Percentiles rank a stretch among this genome's conserved stretches.
These are phyloP conservation scores for Drosophila quadrilineata DNA, from an alignment of 1,140 invertebrate genomes.

Conservation along the genomic window DNA sequence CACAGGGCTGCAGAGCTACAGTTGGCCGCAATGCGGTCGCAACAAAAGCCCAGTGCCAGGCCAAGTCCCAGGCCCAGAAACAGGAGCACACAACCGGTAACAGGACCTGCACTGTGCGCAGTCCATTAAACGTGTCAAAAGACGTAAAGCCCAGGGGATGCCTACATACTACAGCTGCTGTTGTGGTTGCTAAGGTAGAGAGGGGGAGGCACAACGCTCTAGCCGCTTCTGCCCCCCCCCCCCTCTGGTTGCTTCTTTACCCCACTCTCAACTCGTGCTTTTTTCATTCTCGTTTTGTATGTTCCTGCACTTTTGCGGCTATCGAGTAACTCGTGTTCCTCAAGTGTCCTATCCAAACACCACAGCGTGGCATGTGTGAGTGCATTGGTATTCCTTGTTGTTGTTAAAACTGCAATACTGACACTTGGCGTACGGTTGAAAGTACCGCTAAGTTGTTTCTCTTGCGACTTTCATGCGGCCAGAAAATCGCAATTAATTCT, in stretches of 20 bases:
- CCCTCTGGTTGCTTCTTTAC: neutral
- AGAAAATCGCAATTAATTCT: constrained; percentile 45
- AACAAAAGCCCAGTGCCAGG: constrained; percentile 17
- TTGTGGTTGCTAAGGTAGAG: too few relatives aligned
- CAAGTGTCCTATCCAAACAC: constrained; percentile 34
- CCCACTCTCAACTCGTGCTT: neutral
- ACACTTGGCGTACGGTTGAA: constrained; percentile 31
- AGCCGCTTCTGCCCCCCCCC: neutral
- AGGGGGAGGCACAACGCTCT: constrained; percentile 17
- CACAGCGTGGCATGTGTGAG: neutral
- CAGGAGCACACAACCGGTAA: too few relatives aligned
- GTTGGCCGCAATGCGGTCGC: constrained; percentile 62
- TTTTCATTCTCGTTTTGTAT: neutral
- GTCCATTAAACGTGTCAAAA: constrained; percentile 75
- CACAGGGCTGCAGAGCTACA: constrained; percentile 10
- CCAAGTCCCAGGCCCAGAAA: too few relatives aligned
- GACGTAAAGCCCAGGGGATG: constrained; percentile 40
- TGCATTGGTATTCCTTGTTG: neutral
- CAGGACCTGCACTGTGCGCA: too few relatives aligned
- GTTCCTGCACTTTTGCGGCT: constrained; percentile 31
- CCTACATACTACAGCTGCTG: neutral
- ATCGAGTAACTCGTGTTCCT: constrained; percentile 27
- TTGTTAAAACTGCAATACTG: constrained; percentile 9
- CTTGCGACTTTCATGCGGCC: neutral
- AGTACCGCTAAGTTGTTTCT: constrained; percentile 17